Percentiles rank a stretch among this genome's conserved stretches.
phyloP scores from a whole-genome alignment of 2,113 vertebrate genomes.

The Ovis aries region ARS-UI_Ramb_v3.0 NC_056057.1:64571001-64571500 shows the following conservation, averaged over 20 bases:
- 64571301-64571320: neutral
- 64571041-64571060: neutral
- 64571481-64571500: neutral
- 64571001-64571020: neutral
- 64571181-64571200: neutral
- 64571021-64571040: neutral
- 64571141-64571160: neutral
- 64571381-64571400: neutral
- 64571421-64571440: conserved; percentile 11
- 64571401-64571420: neutral
- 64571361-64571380: neutral
- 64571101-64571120: neutral
- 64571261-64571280: neutral
- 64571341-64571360: neutral
- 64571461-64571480: neutral
- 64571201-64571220: neutral
- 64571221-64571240: neutral
- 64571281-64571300: neutral
- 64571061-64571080: neutral
- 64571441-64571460: neutral
- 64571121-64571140: neutral
- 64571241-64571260: neutral
- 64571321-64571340: neutral
- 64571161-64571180: neutral
- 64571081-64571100: neutral